A percentile compares a stretch with the other conserved stretches of the same genome.
Evolutionary conservation across 1,140 invertebrate species (phyloP).

Genomic region (Formica selysi): DNA sequence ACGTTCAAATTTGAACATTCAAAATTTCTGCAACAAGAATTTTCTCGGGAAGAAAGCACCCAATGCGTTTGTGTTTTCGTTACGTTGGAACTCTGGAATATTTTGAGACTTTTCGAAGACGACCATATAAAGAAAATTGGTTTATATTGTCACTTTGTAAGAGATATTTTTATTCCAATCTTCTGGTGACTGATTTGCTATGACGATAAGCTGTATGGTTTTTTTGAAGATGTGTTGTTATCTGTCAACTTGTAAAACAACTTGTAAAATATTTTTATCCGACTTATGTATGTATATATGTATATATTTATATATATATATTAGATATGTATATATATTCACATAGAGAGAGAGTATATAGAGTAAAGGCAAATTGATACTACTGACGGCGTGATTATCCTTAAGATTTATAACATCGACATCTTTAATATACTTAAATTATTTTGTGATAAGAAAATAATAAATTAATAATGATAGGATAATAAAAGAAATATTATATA

Average conservation of each 20-base stretch:
- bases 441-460: not conserved
- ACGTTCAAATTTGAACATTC: slow-evolving; percentile 64
- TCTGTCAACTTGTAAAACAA: not conserved
- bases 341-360: not conserved
- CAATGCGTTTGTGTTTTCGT: slow-evolving; percentile 65
- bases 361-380: slow-evolving; percentile 5
- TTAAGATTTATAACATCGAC: not conserved
- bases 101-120: slow-evolving; percentile 61
- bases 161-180: slow-evolving; percentile 23
- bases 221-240: not conserved
- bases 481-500: slow-evolving; percentile 1
- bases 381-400: slow-evolving; percentile 10
- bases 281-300: not conserved
- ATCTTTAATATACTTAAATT: not conserved
- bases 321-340: not conserved
- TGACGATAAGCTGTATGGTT: not conserved
- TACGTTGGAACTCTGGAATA: slow-evolving; percentile 40
- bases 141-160: slow-evolving; percentile 11
- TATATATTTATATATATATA: slow-evolving; percentile 6
- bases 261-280: not conserved
- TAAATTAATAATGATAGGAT: not conserved
- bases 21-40: slow-evolving; percentile 67
- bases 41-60: slow-evolving; percentile 47
- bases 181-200: slow-evolving; percentile 36
- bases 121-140: slow-evolving; percentile 29